Evolutionary conservation across 2,797 vertebrate genomes (phyloP).

Genomic region (Melanogrammus aeglefinus): DNA sequence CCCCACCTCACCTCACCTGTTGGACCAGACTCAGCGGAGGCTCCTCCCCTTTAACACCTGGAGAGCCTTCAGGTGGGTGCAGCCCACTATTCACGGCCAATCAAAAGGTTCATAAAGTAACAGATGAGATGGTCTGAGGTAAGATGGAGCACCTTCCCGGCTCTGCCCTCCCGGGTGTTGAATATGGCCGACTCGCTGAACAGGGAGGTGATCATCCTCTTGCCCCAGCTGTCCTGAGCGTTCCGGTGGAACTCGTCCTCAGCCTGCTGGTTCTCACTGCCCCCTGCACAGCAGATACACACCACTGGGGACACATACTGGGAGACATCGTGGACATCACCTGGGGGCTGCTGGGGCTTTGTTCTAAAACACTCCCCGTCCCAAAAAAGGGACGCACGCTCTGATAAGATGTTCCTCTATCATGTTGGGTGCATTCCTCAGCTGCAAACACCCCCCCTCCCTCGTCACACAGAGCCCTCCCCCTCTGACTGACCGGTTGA

Average conservation of each 20-base stretch:
- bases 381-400: background rate
- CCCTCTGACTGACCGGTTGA: too few species aligned
- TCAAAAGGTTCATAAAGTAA: background rate
- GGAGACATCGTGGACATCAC: background rate
- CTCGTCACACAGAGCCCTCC: background rate
- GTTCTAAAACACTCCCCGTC: background rate
- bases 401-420: background rate
- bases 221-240: slow-evolving; percentile 89
- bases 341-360: background rate
- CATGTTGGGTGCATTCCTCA: background rate
- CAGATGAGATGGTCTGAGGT: background rate
- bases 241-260: slow-evolving; percentile 75
- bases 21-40: too few species aligned
- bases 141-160: slow-evolving; percentile 78
- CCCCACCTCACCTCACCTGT: too few species aligned
- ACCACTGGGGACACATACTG: background rate
- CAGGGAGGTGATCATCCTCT: slow-evolving; percentile 89
- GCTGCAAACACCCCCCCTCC: background rate
- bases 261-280: slow-evolving; percentile 77
- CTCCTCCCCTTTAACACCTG: too few species aligned
- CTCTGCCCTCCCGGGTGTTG: slow-evolving; percentile 93
- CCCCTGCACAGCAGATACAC: slow-evolving; percentile 51
- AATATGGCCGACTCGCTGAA: slow-evolving; percentile 88
- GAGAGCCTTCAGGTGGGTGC: too few species aligned
- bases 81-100: background rate